Conservation (phyloP, 1,140 invertebrate species). For the Conus ventricosus region DNA sequence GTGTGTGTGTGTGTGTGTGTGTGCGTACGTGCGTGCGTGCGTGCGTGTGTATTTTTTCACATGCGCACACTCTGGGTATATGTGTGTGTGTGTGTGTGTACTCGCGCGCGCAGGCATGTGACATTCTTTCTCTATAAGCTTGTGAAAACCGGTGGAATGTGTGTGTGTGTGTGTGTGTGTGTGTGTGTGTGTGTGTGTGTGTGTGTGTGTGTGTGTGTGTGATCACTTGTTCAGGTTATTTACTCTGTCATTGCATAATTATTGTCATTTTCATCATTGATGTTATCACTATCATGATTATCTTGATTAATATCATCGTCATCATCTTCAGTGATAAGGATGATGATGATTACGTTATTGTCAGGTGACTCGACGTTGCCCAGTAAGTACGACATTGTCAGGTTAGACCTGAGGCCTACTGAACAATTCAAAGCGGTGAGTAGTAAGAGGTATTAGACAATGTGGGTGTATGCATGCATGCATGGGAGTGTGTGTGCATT, state of each 20-base stretch:
- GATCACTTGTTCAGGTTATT: too few relatives aligned
- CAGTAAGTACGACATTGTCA: conserved; percentile 69
- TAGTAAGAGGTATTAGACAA: conserved; percentile 1
- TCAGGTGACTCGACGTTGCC: conserved; percentile 68
- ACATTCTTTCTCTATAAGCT: too few relatives aligned
- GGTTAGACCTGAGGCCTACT: conserved; percentile 67
- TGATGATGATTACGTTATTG: neutral
- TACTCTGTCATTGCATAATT: neutral
- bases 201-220: too few relatives aligned
- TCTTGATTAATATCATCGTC: neutral
- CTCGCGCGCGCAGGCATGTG: too few relatives aligned
- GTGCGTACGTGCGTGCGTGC: too few relatives aligned
- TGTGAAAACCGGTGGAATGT: neutral
- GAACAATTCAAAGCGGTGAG: conserved; percentile 73
- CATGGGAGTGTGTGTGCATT: neutral
- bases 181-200: too few relatives aligned
- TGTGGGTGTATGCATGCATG: neutral
- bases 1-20: neutral
- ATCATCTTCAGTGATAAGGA: neutral
- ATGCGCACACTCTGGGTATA: too few relatives aligned
- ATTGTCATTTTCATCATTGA: neutral
- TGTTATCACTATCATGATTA: neutral
- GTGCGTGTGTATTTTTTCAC: too few relatives aligned
- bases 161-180: neutral
- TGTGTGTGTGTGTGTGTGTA: too few relatives aligned